These are phyloP conservation scores for Metopolophium dirhodum DNA, from an alignment of 1,140 invertebrate species.

Conservation along the genomic window DNA sequence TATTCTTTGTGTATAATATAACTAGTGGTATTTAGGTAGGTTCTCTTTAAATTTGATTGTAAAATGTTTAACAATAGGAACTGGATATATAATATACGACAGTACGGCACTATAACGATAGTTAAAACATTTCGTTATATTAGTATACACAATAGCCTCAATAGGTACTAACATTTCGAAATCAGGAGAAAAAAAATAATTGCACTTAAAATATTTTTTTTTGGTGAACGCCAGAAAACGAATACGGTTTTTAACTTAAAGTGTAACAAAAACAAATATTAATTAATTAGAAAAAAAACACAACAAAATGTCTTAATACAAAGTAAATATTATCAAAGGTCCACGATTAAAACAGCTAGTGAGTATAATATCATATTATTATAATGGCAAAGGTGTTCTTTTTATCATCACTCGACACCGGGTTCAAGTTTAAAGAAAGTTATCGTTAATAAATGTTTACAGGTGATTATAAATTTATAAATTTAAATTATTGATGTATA, in stretches of 20 bases:
- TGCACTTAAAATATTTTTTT: neutral
- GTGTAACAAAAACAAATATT: neutral
- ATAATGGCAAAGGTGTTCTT: neutral
- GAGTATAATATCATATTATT: neutral
- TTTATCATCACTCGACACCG: neutral
- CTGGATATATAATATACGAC: neutral
- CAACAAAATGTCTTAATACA: too few species aligned
- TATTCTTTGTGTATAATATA: neutral
- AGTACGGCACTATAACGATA: neutral
- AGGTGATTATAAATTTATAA: neutral
- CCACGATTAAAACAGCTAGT: neutral
- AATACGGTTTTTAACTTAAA: neutral
- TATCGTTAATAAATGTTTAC: neutral
- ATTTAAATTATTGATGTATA: neutral
- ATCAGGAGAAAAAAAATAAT: neutral
- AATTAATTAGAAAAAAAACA: neutral
- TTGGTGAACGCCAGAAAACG: neutral
- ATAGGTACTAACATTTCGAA: neutral
- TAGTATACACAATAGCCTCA: neutral
- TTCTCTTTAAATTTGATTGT: neutral
- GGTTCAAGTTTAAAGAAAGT: slow-evolving; percentile 14
- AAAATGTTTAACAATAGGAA: neutral
- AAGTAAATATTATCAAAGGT: neutral
- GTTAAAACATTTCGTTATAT: neutral
- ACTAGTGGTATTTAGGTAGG: neutral